These are phyloP conservation scores for Heliconius congener DNA, from an alignment of 1,140 invertebrate species.

Conservation along the genomic window DNA sequence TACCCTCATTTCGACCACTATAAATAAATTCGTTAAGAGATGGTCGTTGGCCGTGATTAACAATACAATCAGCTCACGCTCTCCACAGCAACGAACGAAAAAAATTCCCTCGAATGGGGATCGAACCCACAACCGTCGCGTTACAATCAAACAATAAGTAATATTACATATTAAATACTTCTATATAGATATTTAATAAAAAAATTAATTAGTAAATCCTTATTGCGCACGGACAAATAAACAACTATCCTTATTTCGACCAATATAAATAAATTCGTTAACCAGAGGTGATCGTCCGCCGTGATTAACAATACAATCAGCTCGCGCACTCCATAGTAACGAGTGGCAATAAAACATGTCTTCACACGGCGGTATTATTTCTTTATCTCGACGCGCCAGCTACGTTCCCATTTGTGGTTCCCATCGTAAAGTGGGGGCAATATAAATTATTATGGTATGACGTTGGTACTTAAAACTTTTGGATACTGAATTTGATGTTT, in stretches of 20 bases:
- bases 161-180: too few species aligned
- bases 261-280: conserved; percentile 17
- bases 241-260: background rate
- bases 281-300: conserved; percentile 33
- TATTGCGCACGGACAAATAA: background rate
- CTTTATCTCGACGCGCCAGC: conserved; percentile 63
- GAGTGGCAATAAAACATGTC: conserved; percentile 63
- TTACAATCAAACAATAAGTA: too few species aligned
- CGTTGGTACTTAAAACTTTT: conserved; percentile 38
- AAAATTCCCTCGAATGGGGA: too few species aligned
- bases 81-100: conserved; percentile 45
- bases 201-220: background rate
- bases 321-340: conserved; percentile 47
- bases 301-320: conserved; percentile 41
- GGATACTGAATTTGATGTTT: background rate
- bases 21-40: conserved; percentile 17
- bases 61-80: conserved; percentile 39
- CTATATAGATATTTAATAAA: too few species aligned
- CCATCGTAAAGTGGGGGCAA: conserved; percentile 57
- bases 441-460: conserved; percentile 62
- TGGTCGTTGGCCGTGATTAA: conserved; percentile 34
- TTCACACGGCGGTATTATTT: conserved; percentile 61
- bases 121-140: too few species aligned
- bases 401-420: conserved; percentile 59
- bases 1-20: background rate